Conservation (phyloP, 2,113 vertebrate genomes). For the Oreochromis aureus region DNA sequence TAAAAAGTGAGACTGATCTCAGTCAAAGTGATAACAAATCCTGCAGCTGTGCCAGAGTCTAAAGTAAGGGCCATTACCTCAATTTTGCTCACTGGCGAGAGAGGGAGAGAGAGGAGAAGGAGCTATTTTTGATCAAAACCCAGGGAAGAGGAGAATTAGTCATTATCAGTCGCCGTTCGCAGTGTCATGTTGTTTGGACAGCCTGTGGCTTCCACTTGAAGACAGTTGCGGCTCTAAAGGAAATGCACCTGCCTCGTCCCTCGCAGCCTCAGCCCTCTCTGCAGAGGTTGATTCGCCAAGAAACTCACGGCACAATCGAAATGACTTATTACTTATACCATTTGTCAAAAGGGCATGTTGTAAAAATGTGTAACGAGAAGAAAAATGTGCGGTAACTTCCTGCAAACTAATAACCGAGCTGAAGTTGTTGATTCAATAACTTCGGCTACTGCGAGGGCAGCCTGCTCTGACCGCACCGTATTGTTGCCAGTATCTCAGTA, state of each 20-base stretch:
- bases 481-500: not conserved
- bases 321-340: not conserved
- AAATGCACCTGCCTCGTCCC: not conserved
- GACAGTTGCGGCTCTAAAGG: slow-evolving; percentile 27
- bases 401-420: not conserved
- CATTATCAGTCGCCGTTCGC: slow-evolving; percentile 60
- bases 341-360: not conserved
- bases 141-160: slow-evolving; percentile 52
- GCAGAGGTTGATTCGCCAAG: not conserved
- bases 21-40: slow-evolving; percentile 14
- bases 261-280: not conserved
- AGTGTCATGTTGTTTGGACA: slow-evolving; percentile 65
- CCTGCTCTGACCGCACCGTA: not conserved
- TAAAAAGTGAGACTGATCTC: slow-evolving; percentile 13
- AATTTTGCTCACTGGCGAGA: slow-evolving; percentile 42
- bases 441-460: not conserved
- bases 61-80: slow-evolving; percentile 47
- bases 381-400: not conserved
- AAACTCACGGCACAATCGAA: not conserved
- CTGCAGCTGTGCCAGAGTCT: not conserved
- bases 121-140: slow-evolving; percentile 67
- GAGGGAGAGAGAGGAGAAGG: slow-evolving; percentile 10
- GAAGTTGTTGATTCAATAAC: slow-evolving; percentile 1
- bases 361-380: not conserved
- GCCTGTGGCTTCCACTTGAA: slow-evolving; percentile 50